Percentiles rank a stretch among this genome's conserved stretches.
Evolutionary conservation across 2,113 vertebrate species (phyloP).

Genomic region (Lagopus leucura): DNA sequence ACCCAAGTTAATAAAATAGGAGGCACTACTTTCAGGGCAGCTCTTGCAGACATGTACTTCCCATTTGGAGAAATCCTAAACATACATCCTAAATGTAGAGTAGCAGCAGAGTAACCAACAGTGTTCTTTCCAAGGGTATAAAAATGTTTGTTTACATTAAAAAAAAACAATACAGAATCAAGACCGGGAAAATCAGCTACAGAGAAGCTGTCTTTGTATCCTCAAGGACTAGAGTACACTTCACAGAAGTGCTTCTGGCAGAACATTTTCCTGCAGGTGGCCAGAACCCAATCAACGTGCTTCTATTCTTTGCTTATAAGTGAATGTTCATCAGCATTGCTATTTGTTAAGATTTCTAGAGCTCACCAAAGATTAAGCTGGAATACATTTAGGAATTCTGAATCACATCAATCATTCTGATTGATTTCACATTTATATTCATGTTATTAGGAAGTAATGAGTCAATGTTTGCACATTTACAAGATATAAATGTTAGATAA

Average conservation of each 20-base stretch:
- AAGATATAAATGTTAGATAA: neutral
- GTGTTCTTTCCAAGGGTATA: neutral
- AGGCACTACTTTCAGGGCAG: too few relatives aligned
- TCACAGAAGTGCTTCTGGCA: neutral
- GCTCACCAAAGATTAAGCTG: neutral
- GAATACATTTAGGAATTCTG: neutral
- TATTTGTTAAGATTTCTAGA: neutral
- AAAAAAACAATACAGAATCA: neutral
- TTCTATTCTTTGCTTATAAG: neutral
- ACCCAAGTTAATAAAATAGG: too few relatives aligned
- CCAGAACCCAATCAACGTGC: neutral
- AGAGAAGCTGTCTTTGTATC: neutral
- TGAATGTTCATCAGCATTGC: neutral
- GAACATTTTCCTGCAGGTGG: neutral
- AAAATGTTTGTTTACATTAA: neutral
- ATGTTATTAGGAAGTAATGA: neutral
- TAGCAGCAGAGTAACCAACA: neutral
- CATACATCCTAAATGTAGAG: neutral
- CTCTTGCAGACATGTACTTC: neutral
- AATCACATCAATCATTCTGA: too few relatives aligned
- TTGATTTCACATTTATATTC: neutral
- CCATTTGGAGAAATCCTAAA: neutral
- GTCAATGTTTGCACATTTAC: neutral
- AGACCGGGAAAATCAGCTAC: neutral
- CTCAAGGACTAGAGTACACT: neutral